Percentiles rank a stretch among this genome's conserved stretches.
These are phyloP conservation scores for Stictonetta naevosa DNA, from an alignment of 2,113 vertebrate species.

Conservation along the genomic window DNA sequence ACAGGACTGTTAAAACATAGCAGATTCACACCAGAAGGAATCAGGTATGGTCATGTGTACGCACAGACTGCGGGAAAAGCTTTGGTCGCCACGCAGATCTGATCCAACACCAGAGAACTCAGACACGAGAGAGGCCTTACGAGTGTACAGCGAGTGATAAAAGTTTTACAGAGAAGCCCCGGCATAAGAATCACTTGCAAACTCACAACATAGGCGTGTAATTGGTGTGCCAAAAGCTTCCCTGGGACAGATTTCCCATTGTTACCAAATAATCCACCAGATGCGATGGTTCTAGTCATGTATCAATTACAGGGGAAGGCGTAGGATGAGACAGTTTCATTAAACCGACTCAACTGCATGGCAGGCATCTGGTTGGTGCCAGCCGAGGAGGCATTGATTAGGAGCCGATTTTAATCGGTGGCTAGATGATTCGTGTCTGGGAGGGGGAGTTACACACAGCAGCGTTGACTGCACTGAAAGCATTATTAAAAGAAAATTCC, in stretches of 20 bases:
- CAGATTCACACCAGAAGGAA: not conserved
- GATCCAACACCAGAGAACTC: not conserved
- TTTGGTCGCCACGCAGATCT: not conserved
- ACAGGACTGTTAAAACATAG: not conserved
- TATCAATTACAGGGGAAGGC: rapidly evolving
- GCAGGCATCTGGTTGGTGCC: not conserved
- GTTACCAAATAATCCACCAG: rapidly evolving
- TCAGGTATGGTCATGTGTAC: rapidly evolving
- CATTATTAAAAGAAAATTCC: not conserved
- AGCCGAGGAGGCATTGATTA: not conserved
- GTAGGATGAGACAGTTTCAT: not conserved
- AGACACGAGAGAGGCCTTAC: rapidly evolving
- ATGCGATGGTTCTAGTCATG: rapidly evolving
- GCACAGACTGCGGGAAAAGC: not conserved
- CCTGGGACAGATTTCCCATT: rapidly evolving
- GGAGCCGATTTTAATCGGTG: not conserved
- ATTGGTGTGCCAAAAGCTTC: rapidly evolving
- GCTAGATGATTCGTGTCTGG: not conserved
- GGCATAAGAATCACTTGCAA: rapidly evolving
- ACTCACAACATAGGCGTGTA: rapidly evolving
- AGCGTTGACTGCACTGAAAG: not conserved
- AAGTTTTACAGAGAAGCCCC: rapidly evolving
- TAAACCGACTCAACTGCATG: rapidly evolving
- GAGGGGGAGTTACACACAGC: not conserved
- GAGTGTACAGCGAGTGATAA: not conserved